These are phyloP conservation scores for Cerastis leucographa DNA, from an alignment of 2,888 invertebrate genomes.

Conservation along the genomic window DNA sequence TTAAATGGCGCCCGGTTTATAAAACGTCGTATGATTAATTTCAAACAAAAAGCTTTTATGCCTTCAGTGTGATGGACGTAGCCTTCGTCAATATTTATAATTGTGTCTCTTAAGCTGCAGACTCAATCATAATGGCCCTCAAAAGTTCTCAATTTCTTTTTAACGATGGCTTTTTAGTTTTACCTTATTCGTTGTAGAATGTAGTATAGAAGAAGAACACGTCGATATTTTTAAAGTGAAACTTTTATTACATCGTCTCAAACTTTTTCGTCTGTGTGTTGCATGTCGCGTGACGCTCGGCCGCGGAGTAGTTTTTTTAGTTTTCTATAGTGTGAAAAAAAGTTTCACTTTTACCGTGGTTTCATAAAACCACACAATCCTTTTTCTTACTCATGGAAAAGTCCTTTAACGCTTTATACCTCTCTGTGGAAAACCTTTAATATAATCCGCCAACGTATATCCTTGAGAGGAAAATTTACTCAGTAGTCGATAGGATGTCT, in stretches of 20 bases:
- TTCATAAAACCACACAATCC: too few relatives aligned
- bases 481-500: slow-evolving; percentile 5
- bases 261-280: too few relatives aligned
- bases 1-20: slow-evolving; percentile 40
- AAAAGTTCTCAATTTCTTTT: slow-evolving; percentile 25
- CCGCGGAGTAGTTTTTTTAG: too few relatives aligned
- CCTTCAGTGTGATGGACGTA: slow-evolving; percentile 46
- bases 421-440: not conserved
- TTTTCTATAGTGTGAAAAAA: too few relatives aligned
- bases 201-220: not conserved
- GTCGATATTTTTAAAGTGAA: too few relatives aligned
- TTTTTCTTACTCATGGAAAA: not conserved
- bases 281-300: too few relatives aligned
- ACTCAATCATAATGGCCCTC: slow-evolving; percentile 31
- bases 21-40: slow-evolving; percentile 45
- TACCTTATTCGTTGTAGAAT: not conserved
- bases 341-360: too few relatives aligned
- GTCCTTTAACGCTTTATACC: not conserved
- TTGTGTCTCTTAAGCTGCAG: slow-evolving; percentile 40
- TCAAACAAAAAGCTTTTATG: slow-evolving; percentile 58
- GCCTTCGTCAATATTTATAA: slow-evolving; percentile 53
- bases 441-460: not conserved
- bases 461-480: slow-evolving; percentile 13
- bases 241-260: too few relatives aligned
- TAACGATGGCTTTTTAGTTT: not conserved